Conservation (phyloP, 1,140 invertebrate genomes). For the Cherax destructor region DNA sequence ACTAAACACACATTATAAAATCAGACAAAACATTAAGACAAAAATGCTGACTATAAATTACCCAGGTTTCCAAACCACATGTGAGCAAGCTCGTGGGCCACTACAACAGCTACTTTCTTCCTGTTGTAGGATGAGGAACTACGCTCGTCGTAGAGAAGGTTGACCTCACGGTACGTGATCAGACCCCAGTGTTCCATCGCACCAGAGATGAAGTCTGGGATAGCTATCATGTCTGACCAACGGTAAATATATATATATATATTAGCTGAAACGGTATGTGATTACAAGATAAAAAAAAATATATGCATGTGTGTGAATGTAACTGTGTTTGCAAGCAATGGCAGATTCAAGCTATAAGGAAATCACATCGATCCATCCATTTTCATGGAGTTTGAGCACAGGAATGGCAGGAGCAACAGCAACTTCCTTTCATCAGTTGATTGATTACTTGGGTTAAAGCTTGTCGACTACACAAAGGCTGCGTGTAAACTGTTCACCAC, state of each 20-base stretch:
- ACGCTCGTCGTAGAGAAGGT: constrained; percentile 84
- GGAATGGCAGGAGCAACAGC: too few species aligned
- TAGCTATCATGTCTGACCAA: constrained; percentile 89
- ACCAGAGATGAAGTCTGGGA: constrained; percentile 95
- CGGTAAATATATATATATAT: background rate
- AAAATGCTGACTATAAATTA: constrained; percentile 75
- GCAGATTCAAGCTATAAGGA: too few species aligned
- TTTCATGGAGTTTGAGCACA: too few species aligned
- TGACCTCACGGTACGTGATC: constrained; percentile 79
- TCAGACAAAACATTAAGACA: too few species aligned
- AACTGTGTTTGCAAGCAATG: too few species aligned
- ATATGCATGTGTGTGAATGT: background rate
- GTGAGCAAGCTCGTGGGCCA: constrained; percentile 94
- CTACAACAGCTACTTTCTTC: constrained; percentile 86
- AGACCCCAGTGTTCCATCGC: constrained; percentile 95
- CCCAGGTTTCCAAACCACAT: constrained; percentile 88
- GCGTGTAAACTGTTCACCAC: too few species aligned
- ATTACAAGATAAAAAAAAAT: background rate
- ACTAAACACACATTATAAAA: too few species aligned
- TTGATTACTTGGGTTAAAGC: too few species aligned
- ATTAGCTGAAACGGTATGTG: background rate
- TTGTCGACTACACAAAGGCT: too few species aligned
- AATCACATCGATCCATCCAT: too few species aligned
- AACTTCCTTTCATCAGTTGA: too few species aligned
- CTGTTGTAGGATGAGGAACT: constrained; percentile 85